Conservation (phyloP, 2,113 vertebrate species). For the Oenanthe oenanthe region DNA sequence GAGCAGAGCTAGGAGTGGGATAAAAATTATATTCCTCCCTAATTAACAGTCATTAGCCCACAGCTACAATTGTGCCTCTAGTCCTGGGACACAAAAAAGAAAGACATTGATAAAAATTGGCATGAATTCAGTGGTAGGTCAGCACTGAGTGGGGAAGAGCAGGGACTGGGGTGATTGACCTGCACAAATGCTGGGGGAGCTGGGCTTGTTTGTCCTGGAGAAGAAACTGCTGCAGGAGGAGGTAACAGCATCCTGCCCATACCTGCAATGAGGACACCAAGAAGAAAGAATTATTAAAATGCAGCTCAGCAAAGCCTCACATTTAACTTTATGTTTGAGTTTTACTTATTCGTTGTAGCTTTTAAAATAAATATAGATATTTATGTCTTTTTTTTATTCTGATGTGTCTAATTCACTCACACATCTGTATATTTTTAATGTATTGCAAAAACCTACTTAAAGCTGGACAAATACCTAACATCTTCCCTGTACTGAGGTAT, state of each 20-base stretch:
- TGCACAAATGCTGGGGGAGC: not conserved
- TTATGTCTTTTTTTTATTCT: not conserved
- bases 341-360: not conserved
- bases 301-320: not conserved
- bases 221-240: not conserved
- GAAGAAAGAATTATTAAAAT: not conserved
- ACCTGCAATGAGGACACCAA: not conserved
- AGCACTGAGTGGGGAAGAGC: fast-evolving
- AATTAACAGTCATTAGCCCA: not conserved
- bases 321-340: not conserved
- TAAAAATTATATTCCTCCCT: not conserved
- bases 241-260: not conserved
- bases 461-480: not conserved
- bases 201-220: not conserved
- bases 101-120: not conserved
- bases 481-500: not conserved
- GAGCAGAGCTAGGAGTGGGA: not conserved
- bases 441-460: not conserved
- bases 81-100: not conserved
- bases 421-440: not conserved
- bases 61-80: not conserved
- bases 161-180: not conserved
- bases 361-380: not conserved
- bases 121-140: not conserved
- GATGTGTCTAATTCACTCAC: not conserved